Base-by-base conservation (phyloP, 2,888 invertebrate genomes). In the Argynnis bischoffii region DNA sequence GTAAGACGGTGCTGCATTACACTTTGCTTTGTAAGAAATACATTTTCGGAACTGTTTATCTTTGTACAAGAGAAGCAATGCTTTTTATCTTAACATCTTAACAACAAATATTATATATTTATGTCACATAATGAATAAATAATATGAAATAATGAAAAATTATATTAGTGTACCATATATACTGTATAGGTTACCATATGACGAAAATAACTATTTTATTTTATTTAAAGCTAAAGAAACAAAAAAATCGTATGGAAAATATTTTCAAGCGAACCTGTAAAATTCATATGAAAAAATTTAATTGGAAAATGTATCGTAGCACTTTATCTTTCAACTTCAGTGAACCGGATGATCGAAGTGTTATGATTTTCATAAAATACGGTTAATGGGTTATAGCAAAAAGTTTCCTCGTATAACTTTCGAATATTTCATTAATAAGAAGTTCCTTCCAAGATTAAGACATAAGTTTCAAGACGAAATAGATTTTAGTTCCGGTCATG, bases 1-100 rank as follows among this genome's bases (percentile, higher is more conserved):
- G 54, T 60, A 48, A 60, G 8, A 65, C 16, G 15, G n/a, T 46
- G 18, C 15, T 60, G 18, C 48, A n/a, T 59, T 54, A 55, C 60
- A 35, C 60, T 60, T 31, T 15, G 54, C 47, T 16, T 47, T 26
- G 26, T 14, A 13, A 54, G 59, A n/a, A 60, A 54, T 41, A 41
- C 11, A 54, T 54, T 60, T 35, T 26, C 1, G 54, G 5, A 53
- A 59, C 15, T 54, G 26, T 59, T 50, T 47, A 47, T 59, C 53
- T 18, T 14, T 15, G 16, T 59, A 31, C 46, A 53, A 53, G 26
- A 16, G 16, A 61, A 61, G 41, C 4, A 15, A 53, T 15, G 21
- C 6, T n/a, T 18, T 51, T 6, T n/a, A 16, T 51, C 6, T 51
- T n/a, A 15, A 51, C n/a, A 51, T 16, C 8, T 51, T 6, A 15